A percentile compares a stretch with the other conserved stretches of the same genome.
phyloP scores from a whole-genome alignment of 2,797 vertebrate species.

The Aldrovandia affinis region DNA sequence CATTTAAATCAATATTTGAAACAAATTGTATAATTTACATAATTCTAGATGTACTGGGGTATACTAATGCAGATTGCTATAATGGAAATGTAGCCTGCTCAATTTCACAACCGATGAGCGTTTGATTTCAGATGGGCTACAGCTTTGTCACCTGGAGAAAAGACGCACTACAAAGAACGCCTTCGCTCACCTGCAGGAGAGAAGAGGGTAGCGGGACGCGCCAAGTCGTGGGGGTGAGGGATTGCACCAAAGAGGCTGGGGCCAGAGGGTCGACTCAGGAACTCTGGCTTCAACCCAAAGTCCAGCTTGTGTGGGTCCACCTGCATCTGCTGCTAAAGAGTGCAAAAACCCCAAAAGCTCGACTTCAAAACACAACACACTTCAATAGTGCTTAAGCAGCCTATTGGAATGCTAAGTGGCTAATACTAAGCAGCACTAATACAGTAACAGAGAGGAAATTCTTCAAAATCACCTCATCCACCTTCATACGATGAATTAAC shows the following conservation, averaged over 20 bases:
- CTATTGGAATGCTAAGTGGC: not conserved
- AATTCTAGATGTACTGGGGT: not conserved
- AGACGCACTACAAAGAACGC: not conserved
- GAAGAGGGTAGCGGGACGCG: slow-evolving; percentile 84
- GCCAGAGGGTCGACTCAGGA: slow-evolving; percentile 88
- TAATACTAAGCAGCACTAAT: not conserved
- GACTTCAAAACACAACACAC: slow-evolving; percentile 22
- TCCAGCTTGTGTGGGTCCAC: slow-evolving; percentile 96
- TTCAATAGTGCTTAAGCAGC: slow-evolving; percentile 10
- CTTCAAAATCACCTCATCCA: too few species aligned
- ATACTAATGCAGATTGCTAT: not conserved
- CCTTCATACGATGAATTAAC: not conserved
- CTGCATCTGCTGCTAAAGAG: slow-evolving; percentile 85
- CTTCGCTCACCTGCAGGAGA: slow-evolving; percentile 85
- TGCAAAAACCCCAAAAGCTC: slow-evolving; percentile 20
- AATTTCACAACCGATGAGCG: not conserved
- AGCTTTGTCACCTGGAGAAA: not conserved
- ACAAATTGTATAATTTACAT: not conserved
- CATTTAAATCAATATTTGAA: not conserved
- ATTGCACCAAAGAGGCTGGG: slow-evolving; percentile 79
- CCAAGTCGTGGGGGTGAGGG: slow-evolving; percentile 90
- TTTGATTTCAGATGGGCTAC: not conserved
- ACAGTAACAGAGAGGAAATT: too few species aligned
- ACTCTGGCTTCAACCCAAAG: slow-evolving; percentile 92
- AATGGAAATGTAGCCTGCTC: not conserved